These are phyloP conservation scores for Vulpes lagopus DNA, from an alignment of 2,113 vertebrate species.

Conservation along the genomic window DNA sequence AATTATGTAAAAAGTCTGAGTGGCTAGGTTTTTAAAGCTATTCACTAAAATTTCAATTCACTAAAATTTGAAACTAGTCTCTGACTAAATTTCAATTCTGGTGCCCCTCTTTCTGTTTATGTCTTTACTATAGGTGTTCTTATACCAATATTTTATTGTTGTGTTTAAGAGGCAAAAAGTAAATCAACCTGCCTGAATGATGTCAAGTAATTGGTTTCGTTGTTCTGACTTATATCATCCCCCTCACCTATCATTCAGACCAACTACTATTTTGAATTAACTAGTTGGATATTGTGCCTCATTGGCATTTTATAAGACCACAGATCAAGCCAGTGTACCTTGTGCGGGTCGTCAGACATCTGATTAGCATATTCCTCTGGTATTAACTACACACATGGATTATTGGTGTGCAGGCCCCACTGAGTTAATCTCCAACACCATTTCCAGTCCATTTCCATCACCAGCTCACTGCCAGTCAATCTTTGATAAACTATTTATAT, in stretches of 20 bases:
- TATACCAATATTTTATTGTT: neutral
- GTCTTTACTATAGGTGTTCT: neutral
- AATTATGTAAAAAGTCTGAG: constrained; percentile 37
- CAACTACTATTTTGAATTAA: constrained; percentile 1
- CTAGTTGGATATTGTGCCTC: neutral
- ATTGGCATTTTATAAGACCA: neutral
- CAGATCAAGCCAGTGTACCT: neutral
- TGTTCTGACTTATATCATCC: neutral
- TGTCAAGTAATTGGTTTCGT: neutral
- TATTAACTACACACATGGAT: neutral
- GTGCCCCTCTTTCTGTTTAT: neutral
- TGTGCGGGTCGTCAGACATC: neutral
- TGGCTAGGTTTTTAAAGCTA: neutral
- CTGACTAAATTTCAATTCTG: constrained; percentile 7
- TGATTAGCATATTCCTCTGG: neutral
- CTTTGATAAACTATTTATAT: neutral
- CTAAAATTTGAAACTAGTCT: neutral
- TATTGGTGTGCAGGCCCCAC: neutral
- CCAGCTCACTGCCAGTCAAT: neutral
- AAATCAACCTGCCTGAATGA: neutral
- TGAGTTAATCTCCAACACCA: neutral
- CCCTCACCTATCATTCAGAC: neutral
- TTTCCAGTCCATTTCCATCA: neutral
- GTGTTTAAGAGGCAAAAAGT: neutral
- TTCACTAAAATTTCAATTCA: neutral